phyloP scores from a whole-genome alignment of 2,113 vertebrate genomes.

The Steatornis caripensis region DNA sequence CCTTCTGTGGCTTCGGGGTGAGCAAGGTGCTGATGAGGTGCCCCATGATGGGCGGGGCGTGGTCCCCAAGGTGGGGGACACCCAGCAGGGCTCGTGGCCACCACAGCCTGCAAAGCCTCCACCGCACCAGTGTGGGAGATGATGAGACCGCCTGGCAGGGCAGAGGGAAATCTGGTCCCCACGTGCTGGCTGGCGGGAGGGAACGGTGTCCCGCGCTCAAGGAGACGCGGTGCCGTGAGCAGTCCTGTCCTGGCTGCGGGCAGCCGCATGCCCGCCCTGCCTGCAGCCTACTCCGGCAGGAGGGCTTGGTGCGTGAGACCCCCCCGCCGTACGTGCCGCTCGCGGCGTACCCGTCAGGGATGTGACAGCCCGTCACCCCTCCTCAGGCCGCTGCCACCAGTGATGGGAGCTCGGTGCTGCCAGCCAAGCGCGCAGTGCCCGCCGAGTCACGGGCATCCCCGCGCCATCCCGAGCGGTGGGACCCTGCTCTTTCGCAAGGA shows the following conservation, averaged over 20 bases:
- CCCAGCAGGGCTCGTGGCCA: fast-evolving
- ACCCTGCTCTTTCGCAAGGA: background rate
- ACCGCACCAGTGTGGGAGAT: fast-evolving
- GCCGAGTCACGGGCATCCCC: fast-evolving
- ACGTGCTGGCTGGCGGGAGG: background rate
- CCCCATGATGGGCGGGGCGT: background rate
- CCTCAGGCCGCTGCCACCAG: background rate
- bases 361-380: background rate
- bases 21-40: background rate
- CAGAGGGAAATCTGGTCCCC: background rate
- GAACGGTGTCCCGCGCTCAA: fast-evolving
- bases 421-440: fast-evolving
- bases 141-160: background rate
- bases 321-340: background rate
- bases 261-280: background rate
- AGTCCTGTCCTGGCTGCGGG: background rate
- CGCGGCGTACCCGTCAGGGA: background rate
- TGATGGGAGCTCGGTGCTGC: background rate
- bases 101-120: background rate
- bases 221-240: background rate
- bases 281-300: fast-evolving
- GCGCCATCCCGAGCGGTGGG: fast-evolving
- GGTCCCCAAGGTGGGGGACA: background rate
- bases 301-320: background rate
- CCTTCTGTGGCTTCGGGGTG: background rate